Conservation (phyloP, 2,797 vertebrate genomes). For the Sciaenops ocellatus region DNA sequence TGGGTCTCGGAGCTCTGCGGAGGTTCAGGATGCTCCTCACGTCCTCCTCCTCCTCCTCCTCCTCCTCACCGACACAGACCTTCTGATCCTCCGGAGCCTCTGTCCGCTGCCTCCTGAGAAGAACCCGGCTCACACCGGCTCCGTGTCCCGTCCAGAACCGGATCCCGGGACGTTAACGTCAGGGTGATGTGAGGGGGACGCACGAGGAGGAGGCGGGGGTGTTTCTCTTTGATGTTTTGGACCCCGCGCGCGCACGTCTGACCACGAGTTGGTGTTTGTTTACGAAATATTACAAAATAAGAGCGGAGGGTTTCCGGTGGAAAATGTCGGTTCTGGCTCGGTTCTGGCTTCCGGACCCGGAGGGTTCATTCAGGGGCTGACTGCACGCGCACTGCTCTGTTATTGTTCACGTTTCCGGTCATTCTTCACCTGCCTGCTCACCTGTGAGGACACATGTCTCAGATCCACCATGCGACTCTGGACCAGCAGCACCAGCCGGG, state of each 20-base stretch:
- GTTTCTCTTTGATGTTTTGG: not conserved
- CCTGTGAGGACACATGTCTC: conserved; percentile 69
- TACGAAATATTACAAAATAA: conserved; percentile 17
- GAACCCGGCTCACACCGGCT: not conserved
- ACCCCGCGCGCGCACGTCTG: conserved; percentile 21
- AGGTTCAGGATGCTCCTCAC: conserved; percentile 60
- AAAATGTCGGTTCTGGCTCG: conserved; percentile 14
- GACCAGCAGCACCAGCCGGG: conserved; percentile 82
- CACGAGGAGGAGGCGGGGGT: conserved; percentile 11
- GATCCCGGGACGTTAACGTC: not conserved
- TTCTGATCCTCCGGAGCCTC: conserved; percentile 14
- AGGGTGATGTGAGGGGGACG: conserved; percentile 19
- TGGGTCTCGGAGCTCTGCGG: conserved; percentile 52
- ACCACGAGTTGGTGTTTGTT: conserved; percentile 55
- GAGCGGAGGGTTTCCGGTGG: not conserved
- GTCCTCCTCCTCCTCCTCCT: conserved; percentile 37
- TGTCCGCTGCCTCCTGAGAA: not conserved
- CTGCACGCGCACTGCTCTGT: conserved; percentile 12
- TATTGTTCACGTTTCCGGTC: not conserved
- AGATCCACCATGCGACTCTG: conserved; percentile 88
- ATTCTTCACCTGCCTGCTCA: conserved; percentile 17
- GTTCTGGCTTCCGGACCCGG: not conserved
- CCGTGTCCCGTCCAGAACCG: not conserved
- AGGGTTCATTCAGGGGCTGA: not conserved
- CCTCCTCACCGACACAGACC: conserved; percentile 19